phyloP scores from a whole-genome alignment of 2,113 vertebrate genomes.

The Coptodon bakossiorum region DNA sequence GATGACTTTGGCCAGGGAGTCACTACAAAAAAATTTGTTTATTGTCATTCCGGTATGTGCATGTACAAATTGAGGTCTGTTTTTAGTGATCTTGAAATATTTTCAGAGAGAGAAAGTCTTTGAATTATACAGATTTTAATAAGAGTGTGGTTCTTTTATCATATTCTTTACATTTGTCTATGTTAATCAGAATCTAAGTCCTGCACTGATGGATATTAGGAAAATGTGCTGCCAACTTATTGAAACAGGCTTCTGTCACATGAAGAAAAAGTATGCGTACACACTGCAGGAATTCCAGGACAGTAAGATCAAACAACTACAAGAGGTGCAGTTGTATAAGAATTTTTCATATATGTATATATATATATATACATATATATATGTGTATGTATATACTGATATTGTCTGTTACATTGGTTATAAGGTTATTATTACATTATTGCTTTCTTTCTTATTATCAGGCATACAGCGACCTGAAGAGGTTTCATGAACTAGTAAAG shows the following conservation, averaged over 20 bases:
- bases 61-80: neutral
- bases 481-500: constrained; percentile 77
- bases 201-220: constrained; percentile 77
- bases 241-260: constrained; percentile 69
- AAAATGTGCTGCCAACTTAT: constrained; percentile 77
- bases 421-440: neutral
- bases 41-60: constrained; percentile 74
- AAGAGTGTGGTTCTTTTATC: neutral
- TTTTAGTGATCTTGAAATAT: neutral
- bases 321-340: constrained; percentile 60
- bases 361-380: fast-evolving
- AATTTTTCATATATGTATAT: neutral
- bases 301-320: constrained; percentile 62
- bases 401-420: neutral
- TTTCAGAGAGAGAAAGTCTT: neutral
- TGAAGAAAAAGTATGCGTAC: constrained; percentile 72
- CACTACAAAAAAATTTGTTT: constrained; percentile 71
- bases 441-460: constrained; percentile 33
- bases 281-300: constrained; percentile 75
- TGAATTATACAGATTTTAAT: neutral
- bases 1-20: constrained; percentile 56
- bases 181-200: constrained; percentile 68
- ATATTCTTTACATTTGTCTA: neutral
- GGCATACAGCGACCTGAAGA: constrained; percentile 62
- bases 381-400: neutral